A percentile compares a stretch with the other conserved stretches of the same genome.
These are phyloP conservation scores for Sebastes cheni DNA, from an alignment of 2,797 vertebrate genomes.

Conservation along the genomic window DNA sequence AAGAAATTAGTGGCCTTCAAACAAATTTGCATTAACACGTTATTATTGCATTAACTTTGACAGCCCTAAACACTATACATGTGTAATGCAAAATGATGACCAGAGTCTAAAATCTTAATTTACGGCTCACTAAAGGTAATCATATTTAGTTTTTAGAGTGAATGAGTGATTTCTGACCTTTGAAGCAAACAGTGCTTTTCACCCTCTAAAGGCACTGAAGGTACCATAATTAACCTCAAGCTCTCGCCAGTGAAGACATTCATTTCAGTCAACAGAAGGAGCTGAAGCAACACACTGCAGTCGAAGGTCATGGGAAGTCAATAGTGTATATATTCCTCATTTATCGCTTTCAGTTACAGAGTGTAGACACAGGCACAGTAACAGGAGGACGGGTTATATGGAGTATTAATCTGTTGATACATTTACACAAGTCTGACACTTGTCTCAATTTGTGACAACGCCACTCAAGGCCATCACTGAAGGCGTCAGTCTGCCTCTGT, in stretches of 20 bases:
- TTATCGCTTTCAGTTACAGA: conserved; percentile 61
- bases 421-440: conserved; percentile 59
- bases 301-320: conserved; percentile 59
- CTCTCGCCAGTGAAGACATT: conserved; percentile 34
- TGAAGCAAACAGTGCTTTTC: conserved; percentile 19
- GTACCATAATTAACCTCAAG: conserved; percentile 25
- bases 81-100: conserved; percentile 1
- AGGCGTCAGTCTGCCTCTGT: conserved; percentile 43
- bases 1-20: too few relatives aligned
- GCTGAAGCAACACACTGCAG: conserved; percentile 19
- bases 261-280: conserved; percentile 47
- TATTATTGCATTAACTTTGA: too few relatives aligned
- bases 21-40: too few relatives aligned
- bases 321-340: conserved; percentile 52
- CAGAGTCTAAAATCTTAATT: not conserved
- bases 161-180: conserved; percentile 29
- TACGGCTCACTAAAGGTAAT: not conserved
- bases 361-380: conserved; percentile 34
- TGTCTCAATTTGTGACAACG: conserved; percentile 63
- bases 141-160: not conserved
- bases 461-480: conserved; percentile 63
- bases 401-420: conserved; percentile 61
- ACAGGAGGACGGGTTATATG: conserved; percentile 34
- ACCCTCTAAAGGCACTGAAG: conserved; percentile 1
- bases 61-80: too few relatives aligned